These are phyloP conservation scores for Eulimnadia texana DNA, from an alignment of 1,140 invertebrate genomes.

Conservation along the genomic window DNA sequence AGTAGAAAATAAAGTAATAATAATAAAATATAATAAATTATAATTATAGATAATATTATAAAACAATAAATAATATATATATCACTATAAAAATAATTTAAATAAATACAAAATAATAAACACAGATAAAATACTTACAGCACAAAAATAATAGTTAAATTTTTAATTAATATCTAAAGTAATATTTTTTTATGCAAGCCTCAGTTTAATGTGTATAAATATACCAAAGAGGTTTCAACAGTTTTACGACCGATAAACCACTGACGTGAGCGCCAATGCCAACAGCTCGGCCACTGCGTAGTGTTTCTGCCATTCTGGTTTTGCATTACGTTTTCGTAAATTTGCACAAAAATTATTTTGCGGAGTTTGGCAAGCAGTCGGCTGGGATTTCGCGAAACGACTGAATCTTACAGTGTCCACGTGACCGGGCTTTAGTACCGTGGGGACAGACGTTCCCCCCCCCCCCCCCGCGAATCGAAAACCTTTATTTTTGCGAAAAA, in stretches of 20 bases:
- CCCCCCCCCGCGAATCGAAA: no score
- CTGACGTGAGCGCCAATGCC: neutral
- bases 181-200: neutral
- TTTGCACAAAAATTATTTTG: no score
- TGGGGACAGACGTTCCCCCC: no score
- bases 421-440: no score
- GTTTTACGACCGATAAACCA: neutral
- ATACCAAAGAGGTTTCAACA: neutral
- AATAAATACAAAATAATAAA: no score
- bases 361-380: no score
- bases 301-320: neutral
- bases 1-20: conserved; percentile 11
- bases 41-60: neutral
- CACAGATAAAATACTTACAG: neutral
- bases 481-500: no score
- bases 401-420: no score
- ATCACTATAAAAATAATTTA: no score
- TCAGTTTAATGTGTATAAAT: neutral
- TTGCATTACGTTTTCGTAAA: no score
- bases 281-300: neutral
- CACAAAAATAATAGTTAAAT: neutral
- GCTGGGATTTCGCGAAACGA: no score
- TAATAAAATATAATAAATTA: neutral
- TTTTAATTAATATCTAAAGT: neutral
- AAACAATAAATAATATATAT: neutral